Evolutionary conservation across 2,113 vertebrate genomes (phyloP).

Genomic region (Halcyon senegalensis): DNA sequence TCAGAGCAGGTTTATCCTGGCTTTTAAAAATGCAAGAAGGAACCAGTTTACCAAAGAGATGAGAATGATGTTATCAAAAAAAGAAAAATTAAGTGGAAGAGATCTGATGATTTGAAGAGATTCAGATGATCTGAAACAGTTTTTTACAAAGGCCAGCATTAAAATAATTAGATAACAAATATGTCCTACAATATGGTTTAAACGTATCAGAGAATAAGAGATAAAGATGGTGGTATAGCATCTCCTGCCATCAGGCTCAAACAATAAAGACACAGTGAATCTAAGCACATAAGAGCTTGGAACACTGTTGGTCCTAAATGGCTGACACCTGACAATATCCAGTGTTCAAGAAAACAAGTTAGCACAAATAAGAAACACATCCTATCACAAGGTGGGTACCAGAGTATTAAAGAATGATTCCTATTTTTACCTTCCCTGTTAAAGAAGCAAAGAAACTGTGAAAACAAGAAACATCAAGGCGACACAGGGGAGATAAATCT

Average conservation of each 20-base stretch:
- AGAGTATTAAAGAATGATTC: background rate
- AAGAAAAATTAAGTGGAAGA: background rate
- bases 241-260: background rate
- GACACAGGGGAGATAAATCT: background rate
- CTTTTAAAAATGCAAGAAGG: background rate
- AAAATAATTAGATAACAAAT: conserved; percentile 18
- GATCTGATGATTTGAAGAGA: background rate
- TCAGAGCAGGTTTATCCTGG: background rate
- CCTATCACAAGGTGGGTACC: background rate
- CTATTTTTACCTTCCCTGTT: background rate
- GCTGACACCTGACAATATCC: background rate
- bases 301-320: background rate
- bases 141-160: background rate
- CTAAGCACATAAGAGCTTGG: background rate
- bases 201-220: background rate
- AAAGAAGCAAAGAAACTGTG: background rate
- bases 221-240: background rate
- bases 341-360: background rate
- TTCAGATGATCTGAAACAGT: background rate
- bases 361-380: background rate
- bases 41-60: background rate
- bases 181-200: background rate
- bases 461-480: background rate
- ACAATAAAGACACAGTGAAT: background rate
- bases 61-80: background rate